Evolutionary conservation across 2,113 vertebrate genomes (phyloP), one percentile per base, ranked within the genome.

Genomic region (Pyrgilauda ruficollis): DNA sequence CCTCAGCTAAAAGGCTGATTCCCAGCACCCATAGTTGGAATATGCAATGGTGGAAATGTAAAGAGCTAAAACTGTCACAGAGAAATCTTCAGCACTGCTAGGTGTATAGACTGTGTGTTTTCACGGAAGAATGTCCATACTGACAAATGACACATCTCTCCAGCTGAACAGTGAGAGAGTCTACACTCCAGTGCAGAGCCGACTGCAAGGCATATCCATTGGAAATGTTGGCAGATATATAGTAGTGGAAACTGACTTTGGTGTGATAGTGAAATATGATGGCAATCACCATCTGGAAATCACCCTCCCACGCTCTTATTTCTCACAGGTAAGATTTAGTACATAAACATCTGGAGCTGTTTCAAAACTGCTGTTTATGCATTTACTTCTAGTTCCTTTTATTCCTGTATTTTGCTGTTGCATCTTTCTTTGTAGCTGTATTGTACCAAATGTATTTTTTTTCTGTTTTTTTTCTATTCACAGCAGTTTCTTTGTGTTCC

Each of bases 251-350:
- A 99, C 98, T 26, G 97, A 98, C 94, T 99, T 99, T 77, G 99
- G 98, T 75, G 92, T 98, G 64, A 97, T 93, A 92, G 98, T 99
- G 72, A 99, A 98, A 97, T 99, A 98, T 69, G 99, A 99, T 7
- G 99, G 99, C 44, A 91, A 98, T 61, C 98, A 99, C 74, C 97
- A 99, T 70, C 91, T 99, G 83, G 98, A 99, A 93, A 98, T 99
- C 89, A 98, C 97, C 23, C 95, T 99, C 56, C 98, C 99, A 61
- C 97, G 98, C 30, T 97, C 98, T 64, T 99, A 99, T 87, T 99
- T 98, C 85, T 97, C 98, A 94, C 99, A 99, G 98, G 99, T 99
- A 97, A 87, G 81, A 64, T 78, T 79, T 74, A 89, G 20, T 35
- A 47, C 35, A 67, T 33, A 64, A 77, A 79, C 8, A 84, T 30